Conservation (phyloP, 2,113 vertebrate species). For the Grallaria varia region DNA sequence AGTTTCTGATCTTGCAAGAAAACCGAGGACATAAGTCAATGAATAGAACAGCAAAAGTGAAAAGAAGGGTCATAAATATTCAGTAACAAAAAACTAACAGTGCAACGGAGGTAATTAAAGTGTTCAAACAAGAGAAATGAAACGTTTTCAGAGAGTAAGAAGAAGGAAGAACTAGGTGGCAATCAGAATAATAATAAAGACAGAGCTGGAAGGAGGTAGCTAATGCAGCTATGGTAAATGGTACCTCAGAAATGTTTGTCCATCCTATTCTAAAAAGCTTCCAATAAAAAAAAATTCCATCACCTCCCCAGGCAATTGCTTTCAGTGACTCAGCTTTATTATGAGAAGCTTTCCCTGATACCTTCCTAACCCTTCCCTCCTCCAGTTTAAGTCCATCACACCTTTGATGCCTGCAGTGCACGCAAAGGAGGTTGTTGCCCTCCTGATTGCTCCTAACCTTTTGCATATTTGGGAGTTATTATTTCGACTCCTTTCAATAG, state of each 20-base stretch:
- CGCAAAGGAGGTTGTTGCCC: background rate
- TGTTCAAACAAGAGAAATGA: background rate
- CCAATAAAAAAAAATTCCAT: slow-evolving; percentile 36
- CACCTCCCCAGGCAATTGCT: background rate
- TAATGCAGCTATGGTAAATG: background rate
- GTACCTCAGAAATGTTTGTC: background rate
- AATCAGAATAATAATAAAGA: background rate
- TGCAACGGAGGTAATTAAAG: background rate
- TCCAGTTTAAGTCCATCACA: slow-evolving; percentile 35
- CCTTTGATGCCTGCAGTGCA: background rate
- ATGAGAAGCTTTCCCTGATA: slow-evolving; percentile 15
- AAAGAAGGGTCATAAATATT: background rate
- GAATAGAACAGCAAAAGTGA: background rate
- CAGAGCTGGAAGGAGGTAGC: background rate
- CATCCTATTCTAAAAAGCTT: slow-evolving; percentile 10
- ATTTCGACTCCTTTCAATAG: background rate
- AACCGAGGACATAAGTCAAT: background rate
- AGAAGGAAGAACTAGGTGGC: background rate
- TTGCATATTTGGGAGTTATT: slow-evolving; percentile 41
- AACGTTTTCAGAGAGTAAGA: background rate
- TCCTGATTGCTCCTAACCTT: slow-evolving; percentile 16
- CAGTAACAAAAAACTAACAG: background rate
- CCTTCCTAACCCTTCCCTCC: background rate
- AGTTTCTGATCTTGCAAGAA: background rate
- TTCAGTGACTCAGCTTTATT: slow-evolving; percentile 5